A percentile compares a stretch with the other conserved stretches of the same genome.
Evolutionary conservation across 1,140 invertebrate species (phyloP).

Genomic region (Diabrotica virgifera): DNA sequence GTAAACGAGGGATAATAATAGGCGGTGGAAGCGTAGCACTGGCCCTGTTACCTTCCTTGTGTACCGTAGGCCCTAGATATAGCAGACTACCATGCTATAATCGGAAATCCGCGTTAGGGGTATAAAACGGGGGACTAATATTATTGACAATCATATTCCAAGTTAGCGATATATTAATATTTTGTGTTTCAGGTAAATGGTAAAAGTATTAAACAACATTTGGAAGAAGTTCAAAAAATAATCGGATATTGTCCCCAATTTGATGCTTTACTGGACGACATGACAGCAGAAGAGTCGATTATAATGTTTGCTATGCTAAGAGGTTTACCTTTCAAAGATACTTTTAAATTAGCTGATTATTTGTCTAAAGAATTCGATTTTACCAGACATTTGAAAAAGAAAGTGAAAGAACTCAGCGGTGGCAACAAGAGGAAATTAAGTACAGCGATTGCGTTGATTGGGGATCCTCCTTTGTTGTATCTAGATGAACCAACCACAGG

Average conservation of each 20-base stretch:
- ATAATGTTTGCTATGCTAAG: conserved; percentile 71
- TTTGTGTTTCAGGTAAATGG: conserved; percentile 37
- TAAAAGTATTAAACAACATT: conserved; percentile 52
- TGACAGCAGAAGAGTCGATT: conserved; percentile 78
- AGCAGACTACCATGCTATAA: too few species aligned
- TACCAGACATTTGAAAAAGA: conserved; percentile 54
- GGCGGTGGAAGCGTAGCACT: too few species aligned
- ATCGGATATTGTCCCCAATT: conserved; percentile 83
- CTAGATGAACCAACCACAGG: conserved; percentile 82
- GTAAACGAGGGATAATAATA: too few species aligned
- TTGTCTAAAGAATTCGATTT: conserved; percentile 53
- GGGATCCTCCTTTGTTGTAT: conserved; percentile 85
- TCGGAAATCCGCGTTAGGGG: too few species aligned
- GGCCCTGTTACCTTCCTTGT: too few species aligned
- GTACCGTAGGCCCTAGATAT: too few species aligned
- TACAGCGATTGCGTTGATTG: conserved; percentile 87
- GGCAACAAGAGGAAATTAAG: conserved; percentile 95
- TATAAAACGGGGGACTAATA: too few species aligned
- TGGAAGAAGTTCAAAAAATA: conserved; percentile 57
- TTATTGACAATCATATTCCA: too few species aligned
- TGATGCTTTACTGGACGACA: conserved; percentile 76
- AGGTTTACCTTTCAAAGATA: conserved; percentile 59
- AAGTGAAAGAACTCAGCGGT: conserved; percentile 71
- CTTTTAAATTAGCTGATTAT: conserved; percentile 41
- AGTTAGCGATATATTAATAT: too few species aligned